Conservation (phyloP, 2,113 vertebrate genomes). For the Tinamus guttatus region DNA sequence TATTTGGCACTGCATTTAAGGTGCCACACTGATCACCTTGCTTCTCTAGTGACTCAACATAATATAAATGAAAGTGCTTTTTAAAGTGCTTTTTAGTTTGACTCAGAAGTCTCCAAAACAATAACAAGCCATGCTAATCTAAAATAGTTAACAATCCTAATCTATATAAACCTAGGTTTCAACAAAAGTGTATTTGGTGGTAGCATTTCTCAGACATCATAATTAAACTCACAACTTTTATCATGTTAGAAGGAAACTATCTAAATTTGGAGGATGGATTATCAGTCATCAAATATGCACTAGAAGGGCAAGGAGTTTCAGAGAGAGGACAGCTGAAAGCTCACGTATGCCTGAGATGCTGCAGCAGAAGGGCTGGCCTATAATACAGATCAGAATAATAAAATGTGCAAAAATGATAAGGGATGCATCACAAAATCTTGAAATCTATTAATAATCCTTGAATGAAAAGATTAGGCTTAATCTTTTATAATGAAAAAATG, state of each 20-base stretch:
- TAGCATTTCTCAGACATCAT: neutral
- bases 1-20: neutral
- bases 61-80: rapidly evolving
- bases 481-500: neutral
- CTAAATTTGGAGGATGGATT: neutral
- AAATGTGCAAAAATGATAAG: neutral
- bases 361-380: neutral
- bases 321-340: neutral
- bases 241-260: neutral
- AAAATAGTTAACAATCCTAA: neutral
- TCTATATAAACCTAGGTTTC: neutral
- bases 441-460: neutral
- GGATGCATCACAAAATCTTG: neutral
- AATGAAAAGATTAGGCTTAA: neutral
- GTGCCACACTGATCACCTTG: neutral
- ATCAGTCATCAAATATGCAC: neutral
- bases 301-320: neutral
- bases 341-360: neutral
- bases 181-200: neutral
- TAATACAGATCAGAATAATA: neutral
- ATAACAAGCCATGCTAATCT: neutral
- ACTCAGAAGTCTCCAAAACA: neutral
- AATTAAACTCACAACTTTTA: neutral
- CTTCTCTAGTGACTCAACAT: neutral
- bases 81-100: rapidly evolving